Conservation (phyloP, 2,797 vertebrate species). For the Phataginus tetradactyla region DNA sequence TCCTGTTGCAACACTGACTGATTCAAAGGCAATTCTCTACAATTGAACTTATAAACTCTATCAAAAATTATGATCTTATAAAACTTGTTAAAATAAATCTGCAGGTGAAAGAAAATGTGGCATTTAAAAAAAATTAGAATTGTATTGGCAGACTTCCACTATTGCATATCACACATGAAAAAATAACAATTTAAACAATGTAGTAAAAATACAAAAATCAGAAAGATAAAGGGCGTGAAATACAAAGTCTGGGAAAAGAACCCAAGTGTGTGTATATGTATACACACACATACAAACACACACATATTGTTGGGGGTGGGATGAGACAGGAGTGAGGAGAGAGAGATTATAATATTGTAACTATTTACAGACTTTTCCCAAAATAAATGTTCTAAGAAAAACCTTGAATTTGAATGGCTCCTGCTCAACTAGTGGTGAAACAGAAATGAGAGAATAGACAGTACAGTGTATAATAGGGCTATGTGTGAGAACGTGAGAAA, state of each 20-base stretch:
- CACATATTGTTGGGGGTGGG: too few species aligned
- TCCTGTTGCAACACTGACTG: not conserved
- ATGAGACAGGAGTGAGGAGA: not conserved
- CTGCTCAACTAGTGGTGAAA: not conserved
- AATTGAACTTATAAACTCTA: not conserved
- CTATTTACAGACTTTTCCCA: not conserved
- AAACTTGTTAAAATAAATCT: not conserved
- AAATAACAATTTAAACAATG: not conserved
- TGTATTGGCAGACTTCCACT: not conserved
- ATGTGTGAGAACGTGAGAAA: not conserved
- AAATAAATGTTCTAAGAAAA: not conserved
- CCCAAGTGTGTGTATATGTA: not conserved
- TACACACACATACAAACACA: too few species aligned
- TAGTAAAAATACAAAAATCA: not conserved
- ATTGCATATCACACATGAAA: not conserved
- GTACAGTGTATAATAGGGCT: not conserved
- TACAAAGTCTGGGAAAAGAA: not conserved
- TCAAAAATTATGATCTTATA: not conserved
- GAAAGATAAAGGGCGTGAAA: not conserved
- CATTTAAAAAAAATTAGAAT: not conserved
- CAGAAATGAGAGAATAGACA: not conserved
- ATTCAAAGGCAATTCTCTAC: not conserved
- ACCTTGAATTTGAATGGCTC: not conserved
- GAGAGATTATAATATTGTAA: not conserved
- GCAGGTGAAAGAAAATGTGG: not conserved